Evolutionary conservation across 2,113 vertebrate species (phyloP), one percentile per base, ranked within the genome.

Genomic region (Ceuthmochares aereus): DNA sequence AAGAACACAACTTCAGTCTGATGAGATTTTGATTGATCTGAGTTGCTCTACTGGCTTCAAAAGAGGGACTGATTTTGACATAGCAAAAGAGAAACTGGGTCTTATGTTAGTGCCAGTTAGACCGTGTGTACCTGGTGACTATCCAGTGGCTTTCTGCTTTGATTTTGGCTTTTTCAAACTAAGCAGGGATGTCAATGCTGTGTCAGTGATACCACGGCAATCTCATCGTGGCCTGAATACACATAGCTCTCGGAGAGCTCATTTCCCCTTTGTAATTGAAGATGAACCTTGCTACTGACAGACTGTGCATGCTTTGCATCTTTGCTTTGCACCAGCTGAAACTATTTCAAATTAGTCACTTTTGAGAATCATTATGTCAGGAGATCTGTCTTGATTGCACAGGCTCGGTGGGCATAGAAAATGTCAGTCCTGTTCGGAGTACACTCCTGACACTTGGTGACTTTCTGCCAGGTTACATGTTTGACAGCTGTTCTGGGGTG

Each of bases 401-500:
- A 63, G 76, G 82, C 90, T 96, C 49, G 27, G 64, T 49, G 78
- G 95, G 85, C 90, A 83, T 37, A 64, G 92, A 34, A 36, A 96
- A 97, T 96, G 93, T 96, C 97, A 97, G 56, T 72, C 84, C 81
- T 85, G 80, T 40, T 92, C 58, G 64, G 59, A 83, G 91, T 84
- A 56, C 8, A 2, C 67, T 88, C 62, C 94, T 95, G 97, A 89
- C 75, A 87, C 94, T 94, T 12, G 45, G 90, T 91, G 96, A 84
- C 93, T 96, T 84, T 89, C 83, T 97, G 96, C 97, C 97, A 97
- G 95, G 95, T 89, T 92, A 59, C 34, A 78, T 95, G 95, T 98
- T 90, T 97, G 98, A 98, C 98, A 98, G 98, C 97, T 98, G 97
- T 96, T 98, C 91, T 96, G 96, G 92, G 92, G 64, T 79, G 84